Conservation (phyloP, 92 coral and sea anemone species). For the Porites cylindrica region DNA sequence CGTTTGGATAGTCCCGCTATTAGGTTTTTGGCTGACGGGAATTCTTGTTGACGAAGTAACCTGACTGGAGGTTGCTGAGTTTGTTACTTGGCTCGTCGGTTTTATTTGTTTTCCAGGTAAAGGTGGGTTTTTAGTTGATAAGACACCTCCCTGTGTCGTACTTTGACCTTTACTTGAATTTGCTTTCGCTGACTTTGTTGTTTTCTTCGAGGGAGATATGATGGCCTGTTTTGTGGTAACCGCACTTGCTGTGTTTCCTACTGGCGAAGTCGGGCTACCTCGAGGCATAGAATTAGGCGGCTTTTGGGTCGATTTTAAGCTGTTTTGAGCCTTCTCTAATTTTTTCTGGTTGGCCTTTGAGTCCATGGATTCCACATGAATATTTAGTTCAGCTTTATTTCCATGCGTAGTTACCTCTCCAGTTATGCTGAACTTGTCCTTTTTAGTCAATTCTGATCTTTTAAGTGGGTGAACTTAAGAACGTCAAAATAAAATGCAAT, state of each 20-base stretch:
- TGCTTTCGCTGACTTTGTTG: neutral
- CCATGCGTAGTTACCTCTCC: neutral
- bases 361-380: constrained; percentile 1
- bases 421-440: constrained; percentile 8
- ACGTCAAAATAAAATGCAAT: neutral
- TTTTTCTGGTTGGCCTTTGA: too few species aligned
- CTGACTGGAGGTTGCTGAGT: neutral
- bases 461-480: neutral
- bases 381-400: neutral
- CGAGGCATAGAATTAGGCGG: neutral
- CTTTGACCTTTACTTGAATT: neutral
- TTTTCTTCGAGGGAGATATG: too few species aligned
- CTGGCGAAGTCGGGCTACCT: neutral
- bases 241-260: neutral
- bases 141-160: neutral
- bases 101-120: neutral
- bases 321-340: too few species aligned
- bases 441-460: neutral
- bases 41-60: neutral
- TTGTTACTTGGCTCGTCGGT: neutral
- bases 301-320: neutral
- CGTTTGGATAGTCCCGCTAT: neutral
- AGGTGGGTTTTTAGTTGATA: neutral
- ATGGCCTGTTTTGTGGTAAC: neutral
- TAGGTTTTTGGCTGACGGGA: neutral